Evolutionary conservation across 2,888 invertebrate species (phyloP).

Genomic region (Drosophila cracens): DNA sequence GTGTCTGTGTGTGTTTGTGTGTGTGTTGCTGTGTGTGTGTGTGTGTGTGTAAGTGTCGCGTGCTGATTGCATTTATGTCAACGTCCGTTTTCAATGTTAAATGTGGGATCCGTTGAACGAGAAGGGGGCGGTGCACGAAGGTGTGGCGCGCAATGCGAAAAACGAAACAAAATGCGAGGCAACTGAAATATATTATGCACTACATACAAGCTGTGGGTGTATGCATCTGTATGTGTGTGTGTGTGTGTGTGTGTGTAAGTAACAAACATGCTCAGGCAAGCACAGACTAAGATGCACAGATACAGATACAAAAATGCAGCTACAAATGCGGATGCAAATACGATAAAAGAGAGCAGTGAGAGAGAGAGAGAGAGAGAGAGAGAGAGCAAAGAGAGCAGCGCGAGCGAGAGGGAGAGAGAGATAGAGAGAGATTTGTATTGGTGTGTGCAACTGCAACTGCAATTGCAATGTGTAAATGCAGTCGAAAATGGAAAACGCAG

Average conservation of each 20-base stretch:
- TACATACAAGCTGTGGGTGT: constrained; percentile 10
- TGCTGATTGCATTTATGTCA: constrained; percentile 81
- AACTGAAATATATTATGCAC: constrained; percentile 54
- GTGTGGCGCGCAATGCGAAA: constrained; percentile 22
- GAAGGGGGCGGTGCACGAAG: background rate
- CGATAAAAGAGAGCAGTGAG: background rate
- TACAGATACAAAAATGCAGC: background rate
- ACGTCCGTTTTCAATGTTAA: constrained; percentile 82
- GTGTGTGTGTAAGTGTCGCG: constrained; percentile 45
- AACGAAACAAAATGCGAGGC: constrained; percentile 44
- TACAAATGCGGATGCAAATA: constrained; percentile 7
- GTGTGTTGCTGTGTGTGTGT: background rate
- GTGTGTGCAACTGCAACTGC: constrained; percentile 36
- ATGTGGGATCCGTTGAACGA: constrained; percentile 30
- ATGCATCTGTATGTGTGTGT: constrained; percentile 12
- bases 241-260: background rate
- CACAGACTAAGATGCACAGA: constrained; percentile 11
- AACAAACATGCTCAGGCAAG: constrained; percentile 42
- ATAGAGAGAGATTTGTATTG: background rate
- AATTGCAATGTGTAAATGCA: constrained; percentile 10
- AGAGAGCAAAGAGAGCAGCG: background rate
- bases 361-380: background rate
- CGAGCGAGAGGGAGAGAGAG: background rate
- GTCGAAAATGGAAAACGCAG: constrained; percentile 48
- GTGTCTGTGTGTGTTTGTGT: background rate